Base-by-base conservation (phyloP, 2,888 invertebrate species). In the Ecliptopera silaceata region DNA sequence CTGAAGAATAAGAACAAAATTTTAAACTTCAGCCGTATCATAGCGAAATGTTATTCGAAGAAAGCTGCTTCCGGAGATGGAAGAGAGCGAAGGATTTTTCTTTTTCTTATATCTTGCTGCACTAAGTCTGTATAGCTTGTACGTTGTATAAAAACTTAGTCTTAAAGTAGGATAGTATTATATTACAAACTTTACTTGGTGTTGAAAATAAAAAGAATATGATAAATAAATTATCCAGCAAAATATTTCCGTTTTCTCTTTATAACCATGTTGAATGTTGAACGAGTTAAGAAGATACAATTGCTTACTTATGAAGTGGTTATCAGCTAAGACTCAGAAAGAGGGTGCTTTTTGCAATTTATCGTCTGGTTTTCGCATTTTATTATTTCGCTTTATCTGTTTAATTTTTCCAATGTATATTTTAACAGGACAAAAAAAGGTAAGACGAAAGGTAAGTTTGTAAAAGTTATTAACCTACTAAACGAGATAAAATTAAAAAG, bases 1-100 rank as follows among this genome's bases (percentile, higher is more conserved):
- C 49, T 22, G 39, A 22, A 44, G 53, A 52, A 61, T 58, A 55
- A 50, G 49, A 59, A 15, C 15, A 34, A 12, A 34, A 55, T 59
- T 59, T 52, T 38, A 56, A 59, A 57, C 48, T 63, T 46, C 39
- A 50, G 31, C 45, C 44, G 26, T 72, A 68, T 69, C 71, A 70
- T 65, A 69, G 66, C 66, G 64, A 67, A 70, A 68, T 70, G 63
- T 71, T 70, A 69, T 54, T 51, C 46, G 38, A 8, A 22, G 32
- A 46, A 49, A 45, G 22, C 45, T 26, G 13, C 36, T 10, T 36
- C 29, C 12, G 43, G 44, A 59, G 47, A 44, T 59, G 53, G 5
- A 39, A 31, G 39, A n/a, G 22, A 42, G 26, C 22, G 29, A 17
- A 32, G 29, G 46, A 36, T 45, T 26, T 15, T 29, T 29, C 8